phyloP scores from a whole-genome alignment of 2,888 invertebrate genomes.

The Odontocolon sp. region DNA sequence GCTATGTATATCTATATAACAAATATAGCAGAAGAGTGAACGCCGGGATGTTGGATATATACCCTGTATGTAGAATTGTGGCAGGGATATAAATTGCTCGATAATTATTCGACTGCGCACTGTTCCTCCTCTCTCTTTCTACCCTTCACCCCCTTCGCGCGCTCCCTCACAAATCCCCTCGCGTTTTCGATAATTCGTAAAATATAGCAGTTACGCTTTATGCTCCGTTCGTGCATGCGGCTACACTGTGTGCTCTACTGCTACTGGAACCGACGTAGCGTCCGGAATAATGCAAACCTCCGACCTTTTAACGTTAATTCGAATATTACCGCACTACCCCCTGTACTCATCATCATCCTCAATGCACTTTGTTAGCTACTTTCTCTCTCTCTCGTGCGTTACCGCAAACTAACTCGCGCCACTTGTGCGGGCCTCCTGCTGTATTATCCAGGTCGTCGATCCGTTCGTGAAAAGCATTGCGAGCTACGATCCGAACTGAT shows the following conservation, averaged over 20 bases:
- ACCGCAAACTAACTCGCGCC: background rate
- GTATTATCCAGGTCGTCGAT: slow-evolving; percentile 49
- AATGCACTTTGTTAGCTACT: slow-evolving; percentile 20
- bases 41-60: background rate
- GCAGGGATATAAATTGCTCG: slow-evolving; percentile 67
- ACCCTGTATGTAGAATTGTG: slow-evolving; percentile 17
- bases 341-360: slow-evolving; percentile 19
- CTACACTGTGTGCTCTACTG: too few species aligned
- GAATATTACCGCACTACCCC: slow-evolving; percentile 6
- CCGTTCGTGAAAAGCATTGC: slow-evolving; percentile 13
- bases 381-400: background rate
- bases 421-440: slow-evolving; percentile 11
- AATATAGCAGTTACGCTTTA: slow-evolving; percentile 55
- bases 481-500: background rate
- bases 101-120: slow-evolving; percentile 68
- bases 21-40: background rate
- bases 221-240: slow-evolving; percentile 24
- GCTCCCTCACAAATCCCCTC: slow-evolving; percentile 2
- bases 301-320: slow-evolving; percentile 53
- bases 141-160: background rate
- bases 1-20: background rate
- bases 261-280: too few species aligned
- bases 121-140: background rate
- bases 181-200: slow-evolving; percentile 57
- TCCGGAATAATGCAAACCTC: slow-evolving; percentile 46